Evolutionary conservation across 37 sponge, comb jelly and placozoan genomes (phyloP), one percentile per base, ranked within the genome.

Genomic region (Trichoplax adhaerens): DNA sequence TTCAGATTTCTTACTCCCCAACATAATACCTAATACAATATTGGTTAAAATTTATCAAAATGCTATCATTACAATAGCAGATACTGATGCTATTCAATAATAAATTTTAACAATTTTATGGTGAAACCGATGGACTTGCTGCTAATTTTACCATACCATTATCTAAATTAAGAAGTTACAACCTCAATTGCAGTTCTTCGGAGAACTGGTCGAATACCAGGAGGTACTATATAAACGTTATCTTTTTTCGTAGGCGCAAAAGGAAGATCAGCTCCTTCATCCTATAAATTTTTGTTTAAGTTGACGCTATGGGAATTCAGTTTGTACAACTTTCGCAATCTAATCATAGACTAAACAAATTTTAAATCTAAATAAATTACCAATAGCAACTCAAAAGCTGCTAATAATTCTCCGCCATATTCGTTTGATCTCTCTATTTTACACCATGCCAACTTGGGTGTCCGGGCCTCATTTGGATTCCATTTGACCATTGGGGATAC

Each of bases 141-240:
- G 0, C 29, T 29, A 29, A 29, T 29, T 29, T 29, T 29, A 29
- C 29, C 29, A 29, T 29, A 29, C 29, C 29, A 29, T 29, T 29
- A 29, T 29, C 29, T 29, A 29, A 29, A 29, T 29, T 29, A 29
- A 29, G 29, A 29, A 29, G 29, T 29, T 29, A 29, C 29, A 29
- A 60, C 75, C 65, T 74, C 75, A 47, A 74, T 74, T 12, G 65
- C 54, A n/a, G 75, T 74, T 65, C 55, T 65, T 4, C 65, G 75
- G 65, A 74, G 64, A 47, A 50, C 65, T 4, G 75, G 75, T 4
- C 62, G 62, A 7, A 74, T 55, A 58, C 62, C 75, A 4, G 47
- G 50, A 3, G 75, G 52, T 3, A 74, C 58, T 65, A n/a, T 5
- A 57, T 74, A 74, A 46, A 29, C 29, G 29, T 63, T 49, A 54